Base-by-base conservation (phyloP, 2,888 invertebrate species). In the Formica aserva region DNA sequence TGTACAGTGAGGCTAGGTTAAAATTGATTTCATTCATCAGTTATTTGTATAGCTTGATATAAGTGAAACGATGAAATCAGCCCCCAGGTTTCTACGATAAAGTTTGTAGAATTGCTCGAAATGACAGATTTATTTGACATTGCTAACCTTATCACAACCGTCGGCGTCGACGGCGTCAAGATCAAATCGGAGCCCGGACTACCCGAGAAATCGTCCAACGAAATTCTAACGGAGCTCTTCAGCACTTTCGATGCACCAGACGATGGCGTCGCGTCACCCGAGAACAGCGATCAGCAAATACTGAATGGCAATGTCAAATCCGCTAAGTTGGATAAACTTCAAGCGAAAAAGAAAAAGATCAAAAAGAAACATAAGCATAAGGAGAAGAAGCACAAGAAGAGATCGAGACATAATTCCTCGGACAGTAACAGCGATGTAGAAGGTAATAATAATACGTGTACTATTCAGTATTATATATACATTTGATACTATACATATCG, bases 171-270 rank as follows among this genome's bases (percentile, higher is more conserved):
- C 55, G 94, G 94, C 26, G 94, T 94, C 13, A 94, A 94, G 84
- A 94, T 94, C 76, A 94, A 94, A 80, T 89, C 92, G 67, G 95
- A 95, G 66, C 94, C 94, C 3, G 94, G 94, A 5, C 65, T 95
- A 62, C 94, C 93, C 45, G 94, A 95, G 52, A 97, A 97, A 93
- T 97, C 97, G 9, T 97, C 97, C 0, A 97, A 96, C 93, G 98
- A 98, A 95, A 98, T 98, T 91, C 95, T 98, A 29, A 97, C 98
- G 0, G 98, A 98, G 94, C 95, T 98, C 0, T 98, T 98, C 92
- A 96, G 97, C 91, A 97, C 96, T 35, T 97, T 97, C 35, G 95
- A 95, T 69, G 96, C 95, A 93, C 96, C 95, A 93, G 94, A 95
- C 85, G 91, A 95, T 94, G 85, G 95, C 94, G 82, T 85, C 55